phyloP scores from a whole-genome alignment of 2,113 vertebrate species.

The Empidonax alnorum region DNA sequence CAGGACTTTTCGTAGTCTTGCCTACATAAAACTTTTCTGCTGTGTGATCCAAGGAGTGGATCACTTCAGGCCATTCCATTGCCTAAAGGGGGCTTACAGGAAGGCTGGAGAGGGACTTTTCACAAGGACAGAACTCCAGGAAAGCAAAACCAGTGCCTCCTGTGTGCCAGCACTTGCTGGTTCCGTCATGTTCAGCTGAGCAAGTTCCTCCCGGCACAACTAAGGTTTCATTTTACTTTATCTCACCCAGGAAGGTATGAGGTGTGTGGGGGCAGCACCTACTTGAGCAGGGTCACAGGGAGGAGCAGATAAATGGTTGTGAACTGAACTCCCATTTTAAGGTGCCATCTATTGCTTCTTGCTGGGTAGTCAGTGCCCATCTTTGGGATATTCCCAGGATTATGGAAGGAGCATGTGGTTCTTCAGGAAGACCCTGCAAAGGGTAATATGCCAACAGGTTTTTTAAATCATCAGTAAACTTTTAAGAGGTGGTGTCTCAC shows the following conservation, averaged over 20 bases:
- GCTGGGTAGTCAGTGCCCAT: background rate
- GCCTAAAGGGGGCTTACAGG: background rate
- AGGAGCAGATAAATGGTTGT: background rate
- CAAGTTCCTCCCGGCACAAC: background rate
- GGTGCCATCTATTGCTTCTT: background rate
- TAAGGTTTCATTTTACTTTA: background rate
- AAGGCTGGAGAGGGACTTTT: no score
- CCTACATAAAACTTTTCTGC: background rate
- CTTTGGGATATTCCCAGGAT: background rate
- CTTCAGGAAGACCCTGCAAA: background rate
- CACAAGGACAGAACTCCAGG: background rate
- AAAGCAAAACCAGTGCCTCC: background rate
- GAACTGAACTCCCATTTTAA: background rate
- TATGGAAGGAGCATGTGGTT: background rate
- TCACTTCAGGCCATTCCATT: background rate
- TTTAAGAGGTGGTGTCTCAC: background rate
- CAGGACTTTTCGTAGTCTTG: background rate
- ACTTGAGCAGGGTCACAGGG: accelerated
- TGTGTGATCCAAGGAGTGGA: background rate
- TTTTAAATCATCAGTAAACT: accelerated
- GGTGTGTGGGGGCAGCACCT: background rate
- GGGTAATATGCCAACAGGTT: background rate
- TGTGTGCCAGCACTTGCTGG: background rate
- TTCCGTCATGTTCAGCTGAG: accelerated
- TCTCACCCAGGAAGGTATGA: background rate